A percentile compares a stretch with the other conserved stretches of the same genome.
Conservation (phyloP, 2,113 vertebrate genomes). For the Neotoma lepida region DNA sequence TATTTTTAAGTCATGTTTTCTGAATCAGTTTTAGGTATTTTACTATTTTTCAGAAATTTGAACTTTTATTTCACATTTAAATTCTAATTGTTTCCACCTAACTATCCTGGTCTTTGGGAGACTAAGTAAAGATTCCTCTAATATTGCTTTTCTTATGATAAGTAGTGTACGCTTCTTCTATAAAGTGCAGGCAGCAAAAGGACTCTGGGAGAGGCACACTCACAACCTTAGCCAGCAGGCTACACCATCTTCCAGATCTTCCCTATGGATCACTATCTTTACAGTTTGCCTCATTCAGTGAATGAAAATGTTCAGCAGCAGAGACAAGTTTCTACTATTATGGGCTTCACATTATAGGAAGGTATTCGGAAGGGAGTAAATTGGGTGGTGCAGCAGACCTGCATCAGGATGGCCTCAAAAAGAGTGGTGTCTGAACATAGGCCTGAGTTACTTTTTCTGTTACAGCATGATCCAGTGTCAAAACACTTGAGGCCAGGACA, state of each 20-base stretch:
- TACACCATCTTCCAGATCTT: not conserved
- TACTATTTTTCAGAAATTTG: conserved; percentile 56
- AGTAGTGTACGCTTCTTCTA: not conserved
- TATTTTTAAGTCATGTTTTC: conserved; percentile 38
- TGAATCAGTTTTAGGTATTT: conserved; percentile 23
- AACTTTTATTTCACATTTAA: conserved; percentile 15
- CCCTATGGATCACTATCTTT: not conserved
- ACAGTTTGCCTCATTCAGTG: not conserved
- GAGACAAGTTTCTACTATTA: not conserved
- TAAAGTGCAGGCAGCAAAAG: not conserved
- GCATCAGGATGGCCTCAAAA: not conserved
- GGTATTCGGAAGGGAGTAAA: not conserved
- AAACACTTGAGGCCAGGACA: not conserved
- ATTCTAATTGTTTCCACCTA: conserved; percentile 27
- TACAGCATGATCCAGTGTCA: not conserved
- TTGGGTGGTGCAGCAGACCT: not conserved
- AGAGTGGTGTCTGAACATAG: not conserved
- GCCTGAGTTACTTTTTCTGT: not conserved
- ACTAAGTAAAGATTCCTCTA: not conserved
- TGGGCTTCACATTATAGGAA: not conserved
- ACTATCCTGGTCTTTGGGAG: not conserved
- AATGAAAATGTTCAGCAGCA: not conserved
- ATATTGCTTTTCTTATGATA: not conserved
- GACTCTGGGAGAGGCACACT: not conserved
- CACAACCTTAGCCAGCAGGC: not conserved